Evolutionary conservation across 2,797 vertebrate genomes (phyloP), one percentile per base, ranked within the genome.

Genomic region (Trematomus bernacchii): DNA sequence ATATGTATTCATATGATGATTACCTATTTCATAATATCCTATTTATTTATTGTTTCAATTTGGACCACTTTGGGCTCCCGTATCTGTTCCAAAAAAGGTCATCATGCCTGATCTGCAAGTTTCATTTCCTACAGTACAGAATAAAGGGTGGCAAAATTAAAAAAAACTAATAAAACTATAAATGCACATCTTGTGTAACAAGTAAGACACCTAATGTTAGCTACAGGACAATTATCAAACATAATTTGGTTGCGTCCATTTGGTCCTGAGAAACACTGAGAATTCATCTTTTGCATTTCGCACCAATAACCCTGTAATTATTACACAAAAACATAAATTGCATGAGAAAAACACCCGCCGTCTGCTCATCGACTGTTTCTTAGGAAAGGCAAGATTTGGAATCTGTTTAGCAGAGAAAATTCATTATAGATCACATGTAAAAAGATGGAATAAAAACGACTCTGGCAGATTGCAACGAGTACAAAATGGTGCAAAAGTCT

Each of bases 221-320:
- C 67, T 55, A 82, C 63, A 82, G 82, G 80, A 82, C 55, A 69
- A 14, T 75, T 48, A 74, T 54, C 58, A 70, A 73, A 85, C 76
- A 83, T 43, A 70, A 83, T 86, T 91, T 90, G 86, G 85, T 85
- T 76, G 57, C 19, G 55, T 78, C 47, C 47, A 84, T 85, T 88
- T 90, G 76, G 89, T 92, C 92, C 93, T 93, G 92, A 93, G 90
- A 87, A 83, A 84, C 50, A 72, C 67, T 51, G 78, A 65, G 81
- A 86, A 85, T 86, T 68, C 63, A 73, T 82, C 58, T 48, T 76
- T 67, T 63, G 64, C 73, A 86, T 86, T 90, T 90, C 80, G 79
- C 87, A 92, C 83, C 82, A 86, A 83, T 86, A 66, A 84, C 66
- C 81, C 73, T 84, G 59, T 69, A 66, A 83, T 80, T 47, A 81